Evolutionary conservation across 1,140 invertebrate genomes (phyloP), one percentile per base, ranked within the genome.

Genomic region (Anthonomus grandis): DNA sequence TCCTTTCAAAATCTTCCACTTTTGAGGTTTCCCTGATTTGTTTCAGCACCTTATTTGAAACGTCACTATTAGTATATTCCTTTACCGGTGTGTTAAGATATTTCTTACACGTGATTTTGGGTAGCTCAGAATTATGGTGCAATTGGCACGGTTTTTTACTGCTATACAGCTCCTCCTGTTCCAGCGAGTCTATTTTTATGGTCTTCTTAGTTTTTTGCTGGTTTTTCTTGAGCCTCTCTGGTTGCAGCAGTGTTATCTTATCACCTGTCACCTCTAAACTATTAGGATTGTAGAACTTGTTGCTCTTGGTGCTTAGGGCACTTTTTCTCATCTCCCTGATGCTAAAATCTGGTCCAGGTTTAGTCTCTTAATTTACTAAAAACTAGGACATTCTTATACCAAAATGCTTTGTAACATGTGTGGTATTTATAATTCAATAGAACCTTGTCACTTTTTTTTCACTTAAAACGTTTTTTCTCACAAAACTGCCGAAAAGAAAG

Each of bases 1-100:
- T 58, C 62, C 61, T 61, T 39, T 63, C 54, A 57, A 69, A 64
- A 42, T 69, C 67, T 25, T 45, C 39, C 1, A 63, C 44, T 63
- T 64, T 58, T 37, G 63, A 59, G 56, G 68, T 62, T 62, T 65
- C 63, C 44, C 60, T 48, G 24, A 70, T 68, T 37, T 61, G 51
- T 31, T 27, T 60, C 37, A 63, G 39, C 37, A 55, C 18, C 19
- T 59, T 61, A 49, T 49, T 60, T 8, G 54, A 45, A 41, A 64
- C 47, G 17, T 62, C 46, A 9, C 31, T 15, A 44, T 59, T 59
- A 47, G 25, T 31, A 18, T 57, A 60, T 15, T 62, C 59, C 8
- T 18, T 59, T 24, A 59, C 48, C 47, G 50, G 19, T 12, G 52
- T 31, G 17, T 54, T 53, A 13, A 60, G 37, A 22, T 13, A 42